Conservation (phyloP, 2,888 invertebrate genomes). For the Acrocera orbiculus region DNA sequence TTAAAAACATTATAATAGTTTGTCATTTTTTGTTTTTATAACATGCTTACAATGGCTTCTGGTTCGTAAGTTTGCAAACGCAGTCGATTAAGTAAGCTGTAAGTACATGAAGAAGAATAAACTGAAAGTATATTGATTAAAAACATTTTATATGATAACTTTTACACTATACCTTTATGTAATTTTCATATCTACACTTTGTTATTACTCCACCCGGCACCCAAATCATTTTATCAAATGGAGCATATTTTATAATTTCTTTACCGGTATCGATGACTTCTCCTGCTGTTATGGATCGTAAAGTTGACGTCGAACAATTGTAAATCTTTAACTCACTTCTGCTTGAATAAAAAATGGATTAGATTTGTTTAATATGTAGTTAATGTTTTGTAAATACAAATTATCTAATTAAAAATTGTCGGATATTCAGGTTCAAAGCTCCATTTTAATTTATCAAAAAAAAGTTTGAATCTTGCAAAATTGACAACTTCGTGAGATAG, state of each 20-base stretch:
- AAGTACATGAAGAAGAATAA: slow-evolving; percentile 54
- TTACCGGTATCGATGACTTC: slow-evolving; percentile 42
- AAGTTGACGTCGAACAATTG: slow-evolving; percentile 59
- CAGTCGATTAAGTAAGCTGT: slow-evolving; percentile 63
- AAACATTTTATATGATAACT: neutral
- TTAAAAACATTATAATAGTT: neutral
- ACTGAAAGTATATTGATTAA: slow-evolving; percentile 21
- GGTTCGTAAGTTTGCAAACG: slow-evolving; percentile 43
- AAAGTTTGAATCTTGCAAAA: too few relatives aligned
- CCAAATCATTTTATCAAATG: slow-evolving; percentile 57
- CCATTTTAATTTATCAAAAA: too few relatives aligned
- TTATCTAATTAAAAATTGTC: too few relatives aligned
- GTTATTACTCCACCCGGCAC: slow-evolving; percentile 41
- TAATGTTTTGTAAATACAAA: too few relatives aligned
- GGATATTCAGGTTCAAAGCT: too few relatives aligned
- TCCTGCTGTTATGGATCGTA: slow-evolving; percentile 48
- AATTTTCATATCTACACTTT: slow-evolving; percentile 40
- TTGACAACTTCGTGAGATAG: too few relatives aligned
- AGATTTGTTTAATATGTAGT: too few relatives aligned
- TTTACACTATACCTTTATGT: slow-evolving; percentile 34
- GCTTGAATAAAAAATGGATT: too few relatives aligned
- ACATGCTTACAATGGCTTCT: slow-evolving; percentile 46
- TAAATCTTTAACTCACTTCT: slow-evolving; percentile 42
- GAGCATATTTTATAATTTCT: slow-evolving; percentile 35
- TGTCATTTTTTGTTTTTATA: slow-evolving; percentile 1